Base-by-base conservation (phyloP, 1,140 invertebrate genomes). In the Hylaeus volcanicus region DNA sequence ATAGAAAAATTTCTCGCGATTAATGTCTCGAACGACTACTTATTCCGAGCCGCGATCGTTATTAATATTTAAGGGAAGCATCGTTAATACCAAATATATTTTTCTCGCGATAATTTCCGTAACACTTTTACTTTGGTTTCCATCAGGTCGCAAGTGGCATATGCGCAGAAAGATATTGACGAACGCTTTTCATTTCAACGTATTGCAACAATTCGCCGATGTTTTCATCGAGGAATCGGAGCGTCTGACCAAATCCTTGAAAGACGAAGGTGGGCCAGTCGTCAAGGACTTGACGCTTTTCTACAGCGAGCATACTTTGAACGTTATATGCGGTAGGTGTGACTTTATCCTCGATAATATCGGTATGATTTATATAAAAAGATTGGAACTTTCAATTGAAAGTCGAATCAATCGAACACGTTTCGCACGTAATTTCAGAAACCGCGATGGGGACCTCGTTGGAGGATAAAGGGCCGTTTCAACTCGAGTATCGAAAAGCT, bases 181-280 rank as follows among this genome's bases (percentile, higher is more conserved):
- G 0, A 97, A 97, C 1, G 95, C 97, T 1, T 99, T 99, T 92
- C 98, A 99, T 91, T 98, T 98, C 90, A 96, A 96, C 86, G 97
- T 98, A 75, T 92, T 98, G 0, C 94, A 96, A 83, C 95, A 97
- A 86, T 98, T 98, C 91, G 88, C 97, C 39, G 83, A 88, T 0
- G 71, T 91, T 43, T 89, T 92, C 6, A 53, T 86, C 11, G 83
- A 91, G n/a, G 87, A 92, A 58, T 79, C 82, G 9, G 63, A 78
- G 3, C 83, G 78, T n/a, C 39, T 90, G 56, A 48, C 83, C 0
- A 12, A 82, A 6, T 5, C 53, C 4, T 66, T 90, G 2, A 85
- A 84, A 85, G 88, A 86, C 85, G 88, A 88, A 5, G 85, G 75
- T 1, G 86, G 89, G 48, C 65, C 79, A 0, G 77, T 78, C 1